Percentiles rank a stretch among this genome's conserved stretches.
Conservation (phyloP, 2,888 invertebrate genomes). For the Fabriciana adippe region DNA sequence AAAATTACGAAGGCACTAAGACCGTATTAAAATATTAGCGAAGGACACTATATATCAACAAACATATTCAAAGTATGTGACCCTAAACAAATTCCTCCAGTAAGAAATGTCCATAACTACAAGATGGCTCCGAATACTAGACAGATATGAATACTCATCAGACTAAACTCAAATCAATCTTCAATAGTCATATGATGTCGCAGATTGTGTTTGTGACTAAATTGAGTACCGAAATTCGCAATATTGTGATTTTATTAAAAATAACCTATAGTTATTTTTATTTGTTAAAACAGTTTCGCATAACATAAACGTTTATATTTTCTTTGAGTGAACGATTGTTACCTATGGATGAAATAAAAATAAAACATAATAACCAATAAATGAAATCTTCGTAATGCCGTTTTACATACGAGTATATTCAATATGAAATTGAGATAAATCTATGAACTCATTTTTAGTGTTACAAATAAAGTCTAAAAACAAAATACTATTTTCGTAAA, state of each 20-base stretch:
- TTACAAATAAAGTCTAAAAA: no score
- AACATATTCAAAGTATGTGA: no score
- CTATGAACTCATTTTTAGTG: no score
- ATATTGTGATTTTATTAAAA: slow-evolving; percentile 49
- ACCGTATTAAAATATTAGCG: no score
- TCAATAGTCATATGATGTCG: slow-evolving; percentile 18
- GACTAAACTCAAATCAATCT: not conserved
- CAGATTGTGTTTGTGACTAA: slow-evolving; percentile 46
- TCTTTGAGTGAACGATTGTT: not conserved
- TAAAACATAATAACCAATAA: not conserved
- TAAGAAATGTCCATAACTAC: no score
- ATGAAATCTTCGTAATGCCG: not conserved
- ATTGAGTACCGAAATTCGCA: slow-evolving; percentile 52
- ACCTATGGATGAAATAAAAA: not conserved
- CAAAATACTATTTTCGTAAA: no score
- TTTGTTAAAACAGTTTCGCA: slow-evolving; percentile 1
- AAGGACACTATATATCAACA: no score
- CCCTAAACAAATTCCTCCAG: no score
- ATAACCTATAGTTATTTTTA: slow-evolving; percentile 37
- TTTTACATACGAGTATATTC: not conserved
- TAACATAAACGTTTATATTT: not conserved
- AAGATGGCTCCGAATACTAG: no score
- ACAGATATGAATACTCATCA: not conserved
- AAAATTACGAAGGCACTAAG: no score
- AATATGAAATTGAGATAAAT: not conserved